Evolutionary conservation across 2,888 invertebrate species (phyloP), one percentile per base, ranked within the genome.

Genomic region (Macaria notata): DNA sequence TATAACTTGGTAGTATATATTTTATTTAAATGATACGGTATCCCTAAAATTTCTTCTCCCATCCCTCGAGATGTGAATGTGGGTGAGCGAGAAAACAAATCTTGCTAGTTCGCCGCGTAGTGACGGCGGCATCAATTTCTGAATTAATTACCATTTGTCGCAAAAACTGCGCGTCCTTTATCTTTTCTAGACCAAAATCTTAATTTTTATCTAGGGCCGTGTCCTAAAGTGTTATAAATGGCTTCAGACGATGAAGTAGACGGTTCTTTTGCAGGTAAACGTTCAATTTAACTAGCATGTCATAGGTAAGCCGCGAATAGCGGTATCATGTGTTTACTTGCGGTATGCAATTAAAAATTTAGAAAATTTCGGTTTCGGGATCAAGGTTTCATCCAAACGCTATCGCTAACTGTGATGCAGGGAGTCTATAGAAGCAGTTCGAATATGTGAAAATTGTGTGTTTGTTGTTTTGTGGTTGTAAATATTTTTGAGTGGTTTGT

Each of bases 191-290:
- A 82, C 81, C 75, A 81, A 84, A 88, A 85, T 83, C 79, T 80
- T 78, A 75, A 69, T 81, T 79, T 75, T 83, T 75, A 76, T 73
- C 74, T 68, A 71, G 72, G 69, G 70, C 86, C 84, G 86, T 86
- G 79, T 76, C 79, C 76, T 79, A 84, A 79, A 80, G 79, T 84
- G 75, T 70, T 81, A 76, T 84, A 86, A 86, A 96, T 96, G 96
- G 96, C 96, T 88, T 96, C 96, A 67, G 96, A 96, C 79, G 96
- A 96, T 81, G 96, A 96, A 91, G 94, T 96, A 84, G 96, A 96
- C 78, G 97, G 96, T 84, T 95, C 94, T 84, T 95, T 94, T 83
- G 96, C 95, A 93, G 96, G 97, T 96, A 93, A 96, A 95, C 89
- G 78, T 76, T 79, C 72, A 81, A 82, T 88, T 87, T 85, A 79